Evolutionary conservation across 1,140 invertebrate genomes (phyloP).

Genomic region (Drosophila takahashii): DNA sequence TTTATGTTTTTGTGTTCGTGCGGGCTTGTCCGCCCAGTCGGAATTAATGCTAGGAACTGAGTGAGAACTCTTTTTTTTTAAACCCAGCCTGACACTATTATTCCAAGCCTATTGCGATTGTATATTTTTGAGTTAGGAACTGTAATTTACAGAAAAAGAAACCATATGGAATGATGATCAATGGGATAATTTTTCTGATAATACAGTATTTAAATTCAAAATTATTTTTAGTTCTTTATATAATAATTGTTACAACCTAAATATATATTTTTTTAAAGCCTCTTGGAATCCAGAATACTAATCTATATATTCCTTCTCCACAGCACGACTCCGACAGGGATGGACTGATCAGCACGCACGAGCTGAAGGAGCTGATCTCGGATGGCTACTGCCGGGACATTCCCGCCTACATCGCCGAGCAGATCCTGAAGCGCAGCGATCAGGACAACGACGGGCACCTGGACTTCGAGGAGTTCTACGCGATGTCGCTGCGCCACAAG

Average conservation of each 20-base stretch:
- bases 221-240: too few species aligned
- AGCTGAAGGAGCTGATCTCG: slow-evolving; percentile 89
- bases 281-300: background rate
- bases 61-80: too few species aligned
- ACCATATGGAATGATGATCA: too few species aligned
- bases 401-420: slow-evolving; percentile 89
- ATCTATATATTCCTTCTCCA: slow-evolving; percentile 70
- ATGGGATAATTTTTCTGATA: too few species aligned
- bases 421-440: slow-evolving; percentile 90
- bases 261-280: background rate
- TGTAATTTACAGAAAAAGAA: too few species aligned
- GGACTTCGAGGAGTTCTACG: slow-evolving; percentile 92
- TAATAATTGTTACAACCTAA: background rate
- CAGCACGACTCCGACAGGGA: slow-evolving; percentile 91
- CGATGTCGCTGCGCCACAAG: slow-evolving; percentile 89
- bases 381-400: slow-evolving; percentile 89
- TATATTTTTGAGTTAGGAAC: background rate
- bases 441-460: slow-evolving; percentile 90
- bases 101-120: background rate
- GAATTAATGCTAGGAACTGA: background rate
- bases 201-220: too few species aligned
- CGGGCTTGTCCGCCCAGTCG: background rate
- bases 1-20: background rate
- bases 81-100: background rate
- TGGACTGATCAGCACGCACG: slow-evolving; percentile 89